Evolutionary conservation across 2,888 invertebrate species (phyloP), one percentile per base, ranked within the genome.

Genomic region (Hyposoter didymator): DNA sequence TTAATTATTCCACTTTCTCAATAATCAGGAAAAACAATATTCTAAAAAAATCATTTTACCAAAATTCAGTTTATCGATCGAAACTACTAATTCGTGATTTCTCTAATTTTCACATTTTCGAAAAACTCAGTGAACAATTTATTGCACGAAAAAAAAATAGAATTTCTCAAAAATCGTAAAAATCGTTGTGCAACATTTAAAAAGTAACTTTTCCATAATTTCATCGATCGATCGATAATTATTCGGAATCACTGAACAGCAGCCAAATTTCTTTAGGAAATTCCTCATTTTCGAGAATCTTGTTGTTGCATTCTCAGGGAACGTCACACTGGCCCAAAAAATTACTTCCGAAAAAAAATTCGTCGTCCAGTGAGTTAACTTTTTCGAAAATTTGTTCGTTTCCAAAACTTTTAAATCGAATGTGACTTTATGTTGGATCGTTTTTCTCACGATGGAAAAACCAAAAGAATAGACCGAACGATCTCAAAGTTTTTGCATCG

Each of bases 1-100:
- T 64, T 17, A 49, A 52, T 76, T 28, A 45, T 78, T 39, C 43
- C 5, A 69, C 55, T 59, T 55, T 75, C 45, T 49, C 69, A 52
- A 8, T 3, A 12, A 73, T 19, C 19, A 32, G 1, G 10, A 64
- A 74, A 32, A 12, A 10, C 19, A 17, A 47, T n/a, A n/a, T 19
- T 14, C 28, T 6, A 14, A 28, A 43, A 28, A 7, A 28, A 4
- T 22, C 22, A 22, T 12, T 55, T 55, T 10, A 19, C 52, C 2
- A 2, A 55, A 55, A 55, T 52, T n/a, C 45, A 12, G 12, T 45
- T 49, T 6, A 47, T 49, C 7, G 6, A 49, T n/a, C 49, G 49
- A 17, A n/a, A n/a, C n/a, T n/a, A 49, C 5, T 5, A 1, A 49
- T 49, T 49, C 49, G 49, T n/a, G 7, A 49, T 10, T 2, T 52